Base-by-base conservation (phyloP, 2,113 vertebrate species). In the Anser brachyrhynchus region DNA sequence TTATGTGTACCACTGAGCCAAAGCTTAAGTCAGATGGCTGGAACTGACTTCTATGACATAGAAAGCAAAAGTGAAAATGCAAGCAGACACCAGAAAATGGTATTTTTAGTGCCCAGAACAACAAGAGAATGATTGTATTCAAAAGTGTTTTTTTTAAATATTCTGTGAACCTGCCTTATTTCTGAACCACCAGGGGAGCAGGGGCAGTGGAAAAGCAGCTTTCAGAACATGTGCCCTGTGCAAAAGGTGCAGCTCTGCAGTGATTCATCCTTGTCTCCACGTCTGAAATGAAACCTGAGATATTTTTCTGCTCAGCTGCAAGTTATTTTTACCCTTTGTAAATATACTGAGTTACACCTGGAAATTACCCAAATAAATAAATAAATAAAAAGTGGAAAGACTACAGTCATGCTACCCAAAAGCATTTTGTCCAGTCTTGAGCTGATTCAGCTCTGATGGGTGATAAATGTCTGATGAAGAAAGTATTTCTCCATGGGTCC, bases 91-190 rank as follows among this genome's bases (percentile, higher is more conserved):
- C 39, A 96, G 76, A 95, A 93, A 88, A 94, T 25, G 52, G 80
- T 84, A 95, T 59, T 97, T 96, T 97, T 85, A 93, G 91, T 86
- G 46, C 54, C 54, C 69, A 88, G 89, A 96, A 98, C 94, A 97
- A 97, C 97, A 98, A 97, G 92, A 95, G 92, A 75, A 37, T 46
- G 80, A 97, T 86, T 97, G 97, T 97, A 74, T 94, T 54, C 46
- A 82, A 82, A 81, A 3, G 51, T 12, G 28, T 85, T 79, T 96
- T 95, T 94, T 6, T 46, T n/a, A 96, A 91, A 84, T 65, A 90
- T 94, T 92, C 84, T 93, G 90, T 80, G 87, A 96, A 95, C 93
- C 96, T 98, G 97, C 90, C 97, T 97, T 95, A 96, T 97, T 98
- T 98, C 97, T 95, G 95, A 97, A 87, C 91, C 97, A 90, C 70